A percentile compares a stretch with the other conserved stretches of the same genome.
These are phyloP conservation scores for Eubasilissa splendida DNA, from an alignment of 2,888 invertebrate species.

Conservation along the genomic window DNA sequence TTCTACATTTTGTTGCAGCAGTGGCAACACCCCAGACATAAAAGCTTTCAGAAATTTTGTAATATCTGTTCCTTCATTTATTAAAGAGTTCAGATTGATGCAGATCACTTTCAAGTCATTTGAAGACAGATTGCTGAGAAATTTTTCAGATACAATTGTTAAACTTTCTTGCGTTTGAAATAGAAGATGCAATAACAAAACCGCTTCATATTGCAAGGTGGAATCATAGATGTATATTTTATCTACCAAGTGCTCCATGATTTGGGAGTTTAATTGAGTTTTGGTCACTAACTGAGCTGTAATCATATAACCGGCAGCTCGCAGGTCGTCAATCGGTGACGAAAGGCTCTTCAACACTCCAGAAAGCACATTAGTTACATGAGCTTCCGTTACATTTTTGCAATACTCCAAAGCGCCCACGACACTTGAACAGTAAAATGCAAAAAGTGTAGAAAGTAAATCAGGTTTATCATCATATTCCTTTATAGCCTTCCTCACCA, in stretches of 20 bases:
- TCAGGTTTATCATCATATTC: slow-evolving; percentile 74
- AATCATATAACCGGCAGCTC: slow-evolving; percentile 83
- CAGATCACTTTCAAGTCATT: slow-evolving; percentile 66
- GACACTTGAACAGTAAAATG: slow-evolving; percentile 85
- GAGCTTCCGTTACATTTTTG: slow-evolving; percentile 73
- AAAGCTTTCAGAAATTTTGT: slow-evolving; percentile 74
- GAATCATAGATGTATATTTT: slow-evolving; percentile 66
- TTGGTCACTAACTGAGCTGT: slow-evolving; percentile 80
- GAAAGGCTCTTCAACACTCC: slow-evolving; percentile 80
- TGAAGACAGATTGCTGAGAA: slow-evolving; percentile 69
- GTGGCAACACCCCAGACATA: slow-evolving; percentile 70
- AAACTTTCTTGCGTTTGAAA: slow-evolving; percentile 77
- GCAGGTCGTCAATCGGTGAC: slow-evolving; percentile 79
- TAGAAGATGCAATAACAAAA: slow-evolving; percentile 79
- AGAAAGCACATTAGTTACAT: slow-evolving; percentile 80
- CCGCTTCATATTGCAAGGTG: slow-evolving; percentile 73
- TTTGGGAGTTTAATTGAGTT: slow-evolving; percentile 74
- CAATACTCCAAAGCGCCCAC: slow-evolving; percentile 79
- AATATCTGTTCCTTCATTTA: slow-evolving; percentile 72
- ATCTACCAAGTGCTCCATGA: slow-evolving; percentile 76
- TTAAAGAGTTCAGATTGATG: slow-evolving; percentile 70
- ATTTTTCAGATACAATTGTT: slow-evolving; percentile 69
- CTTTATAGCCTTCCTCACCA: slow-evolving; percentile 73
- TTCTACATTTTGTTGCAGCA: slow-evolving; percentile 70
- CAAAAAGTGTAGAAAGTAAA: slow-evolving; percentile 80